Conservation (phyloP, 2,888 invertebrate species). For the Teinopalpus imperialis region DNA sequence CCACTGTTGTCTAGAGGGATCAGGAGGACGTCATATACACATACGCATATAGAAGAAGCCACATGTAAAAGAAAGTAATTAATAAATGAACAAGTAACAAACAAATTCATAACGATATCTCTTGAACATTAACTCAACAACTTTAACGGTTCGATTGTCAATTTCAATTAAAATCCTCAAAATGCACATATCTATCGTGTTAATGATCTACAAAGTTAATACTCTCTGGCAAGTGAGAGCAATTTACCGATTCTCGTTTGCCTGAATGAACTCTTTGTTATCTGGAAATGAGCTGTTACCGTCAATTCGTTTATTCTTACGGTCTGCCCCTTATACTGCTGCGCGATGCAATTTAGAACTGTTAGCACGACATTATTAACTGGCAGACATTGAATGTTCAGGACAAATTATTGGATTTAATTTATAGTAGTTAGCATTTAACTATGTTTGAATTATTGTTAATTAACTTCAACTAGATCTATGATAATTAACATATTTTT, state of each 20-base stretch:
- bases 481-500: too few relatives aligned
- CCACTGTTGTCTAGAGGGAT: too few relatives aligned
- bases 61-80: too few relatives aligned
- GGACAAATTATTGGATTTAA: neutral
- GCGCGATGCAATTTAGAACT: constrained; percentile 20
- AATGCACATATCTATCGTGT: constrained; percentile 52
- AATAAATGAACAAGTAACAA: too few relatives aligned
- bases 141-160: too few relatives aligned
- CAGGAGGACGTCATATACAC: too few relatives aligned
- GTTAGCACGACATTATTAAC: constrained; percentile 17
- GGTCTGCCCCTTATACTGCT: constrained; percentile 4
- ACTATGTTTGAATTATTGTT: too few relatives aligned
- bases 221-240: constrained; percentile 46
- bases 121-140: too few relatives aligned
- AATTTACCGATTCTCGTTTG: constrained; percentile 63
- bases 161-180: too few relatives aligned
- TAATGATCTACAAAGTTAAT: constrained; percentile 32
- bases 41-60: too few relatives aligned
- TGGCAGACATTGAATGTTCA: neutral
- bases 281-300: constrained; percentile 66
- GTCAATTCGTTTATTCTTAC: constrained; percentile 50
- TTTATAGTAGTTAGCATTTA: neutral
- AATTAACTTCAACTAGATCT: too few relatives aligned
- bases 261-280: constrained; percentile 66
- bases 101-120: too few relatives aligned